phyloP scores from a whole-genome alignment of 2,113 vertebrate species.

The Xyrauchen texanus region DNA sequence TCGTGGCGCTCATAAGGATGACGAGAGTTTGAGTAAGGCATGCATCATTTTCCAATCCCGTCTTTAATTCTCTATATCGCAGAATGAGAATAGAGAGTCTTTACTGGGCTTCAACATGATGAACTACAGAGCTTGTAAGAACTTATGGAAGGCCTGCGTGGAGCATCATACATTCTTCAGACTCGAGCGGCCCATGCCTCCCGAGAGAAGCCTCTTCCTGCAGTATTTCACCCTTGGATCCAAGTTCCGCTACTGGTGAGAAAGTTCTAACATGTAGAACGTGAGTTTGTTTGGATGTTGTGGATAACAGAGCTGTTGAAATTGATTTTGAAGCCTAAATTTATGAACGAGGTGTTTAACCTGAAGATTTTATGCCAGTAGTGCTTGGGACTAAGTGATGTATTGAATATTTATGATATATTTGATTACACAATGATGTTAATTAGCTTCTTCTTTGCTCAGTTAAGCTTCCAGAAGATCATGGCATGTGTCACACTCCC shows the following conservation, averaged over 20 bases:
- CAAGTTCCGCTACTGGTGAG: constrained; percentile 98
- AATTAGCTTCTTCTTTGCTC: too few species aligned
- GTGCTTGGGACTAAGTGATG: too few species aligned
- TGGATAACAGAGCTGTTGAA: background rate
- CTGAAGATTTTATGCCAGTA: background rate
- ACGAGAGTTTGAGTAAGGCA: too few species aligned
- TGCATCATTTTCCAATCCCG: background rate
- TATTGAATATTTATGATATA: too few species aligned
- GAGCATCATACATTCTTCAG: constrained; percentile 99
- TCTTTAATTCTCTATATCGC: constrained; percentile 23
- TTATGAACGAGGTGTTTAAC: background rate
- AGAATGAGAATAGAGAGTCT: constrained; percentile 91
- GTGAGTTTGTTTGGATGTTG: background rate
- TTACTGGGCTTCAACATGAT: constrained; percentile 97
- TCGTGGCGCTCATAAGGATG: too few species aligned
- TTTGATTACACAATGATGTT: too few species aligned
- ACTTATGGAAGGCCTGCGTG: constrained; percentile 97
- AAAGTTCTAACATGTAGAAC: constrained; percentile 4
- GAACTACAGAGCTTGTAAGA: constrained; percentile 97
- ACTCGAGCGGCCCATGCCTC: constrained; percentile 89
- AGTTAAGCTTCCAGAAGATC: too few species aligned
- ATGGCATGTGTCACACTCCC: too few species aligned
- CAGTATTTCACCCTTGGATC: constrained; percentile 98
- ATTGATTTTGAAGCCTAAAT: background rate
- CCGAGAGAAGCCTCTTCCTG: constrained; percentile 97